phyloP scores from a whole-genome alignment of 2,888 invertebrate species.

The Protodeltote pygarga region DNA sequence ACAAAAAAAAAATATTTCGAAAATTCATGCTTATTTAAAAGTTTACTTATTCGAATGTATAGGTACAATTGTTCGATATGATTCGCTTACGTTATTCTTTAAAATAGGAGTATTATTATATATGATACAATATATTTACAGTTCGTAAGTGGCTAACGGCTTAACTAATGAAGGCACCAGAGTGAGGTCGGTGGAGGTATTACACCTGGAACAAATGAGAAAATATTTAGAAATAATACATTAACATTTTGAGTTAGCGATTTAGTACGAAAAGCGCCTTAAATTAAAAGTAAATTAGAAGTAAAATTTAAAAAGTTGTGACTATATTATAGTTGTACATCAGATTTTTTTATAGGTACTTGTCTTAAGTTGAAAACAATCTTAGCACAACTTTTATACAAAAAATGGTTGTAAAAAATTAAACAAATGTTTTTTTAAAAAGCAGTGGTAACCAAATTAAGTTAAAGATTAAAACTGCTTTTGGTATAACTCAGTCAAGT shows the following conservation, averaged over 20 bases:
- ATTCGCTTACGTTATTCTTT: constrained; percentile 72
- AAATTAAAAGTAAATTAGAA: no score
- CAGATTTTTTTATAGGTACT: no score
- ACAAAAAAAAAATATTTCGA: constrained; percentile 61
- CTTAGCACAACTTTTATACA: no score
- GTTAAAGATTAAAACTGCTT: no score
- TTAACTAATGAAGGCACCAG: constrained; percentile 85
- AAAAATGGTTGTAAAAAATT: not conserved
- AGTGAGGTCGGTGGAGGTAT: constrained; percentile 85
- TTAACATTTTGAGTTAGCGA: no score
- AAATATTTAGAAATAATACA: not conserved
- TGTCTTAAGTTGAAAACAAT: no score
- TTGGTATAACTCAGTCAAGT: no score
- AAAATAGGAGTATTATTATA: constrained; percentile 69
- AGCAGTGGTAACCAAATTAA: no score
- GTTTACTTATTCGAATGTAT: constrained; percentile 64
- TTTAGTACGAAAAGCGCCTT: no score
- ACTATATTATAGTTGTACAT: no score
- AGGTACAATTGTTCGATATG: constrained; percentile 81
- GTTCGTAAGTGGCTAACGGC: constrained; percentile 71
- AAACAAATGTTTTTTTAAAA: no score
- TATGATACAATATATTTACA: constrained; percentile 83
- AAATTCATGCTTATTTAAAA: constrained; percentile 52
- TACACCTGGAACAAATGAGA: constrained; percentile 67
- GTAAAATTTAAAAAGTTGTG: no score